Percentiles rank a stretch among this genome's conserved stretches.
Evolutionary conservation across 2,888 invertebrate genomes (phyloP).

Genomic region (Eugnorisma glareosa): DNA sequence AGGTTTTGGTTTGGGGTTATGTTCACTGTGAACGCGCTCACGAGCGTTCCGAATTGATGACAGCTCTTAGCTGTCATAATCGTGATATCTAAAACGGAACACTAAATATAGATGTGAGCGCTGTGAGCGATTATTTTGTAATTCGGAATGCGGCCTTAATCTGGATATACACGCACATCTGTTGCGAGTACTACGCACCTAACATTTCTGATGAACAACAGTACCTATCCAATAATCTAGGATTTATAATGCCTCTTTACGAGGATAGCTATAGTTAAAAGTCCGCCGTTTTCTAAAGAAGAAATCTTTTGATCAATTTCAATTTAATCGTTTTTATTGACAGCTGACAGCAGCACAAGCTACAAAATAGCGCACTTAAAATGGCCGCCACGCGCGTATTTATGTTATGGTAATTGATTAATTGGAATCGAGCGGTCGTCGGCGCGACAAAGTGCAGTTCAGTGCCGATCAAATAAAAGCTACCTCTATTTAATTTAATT

Average conservation of each 20-base stretch:
- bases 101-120: too few relatives aligned
- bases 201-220: background rate
- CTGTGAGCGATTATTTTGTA: too few relatives aligned
- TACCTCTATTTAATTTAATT: conserved; percentile 63
- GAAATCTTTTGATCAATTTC: too few relatives aligned
- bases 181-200: too few relatives aligned
- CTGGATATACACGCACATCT: too few relatives aligned
- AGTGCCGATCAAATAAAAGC: conserved; percentile 66
- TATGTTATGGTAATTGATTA: conserved; percentile 74
- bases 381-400: conserved; percentile 67
- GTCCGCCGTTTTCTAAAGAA: too few relatives aligned
- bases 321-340: conserved; percentile 31
- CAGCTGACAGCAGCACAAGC: conserved; percentile 59
- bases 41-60: too few relatives aligned
- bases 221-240: background rate
- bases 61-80: too few relatives aligned
- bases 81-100: too few relatives aligned
- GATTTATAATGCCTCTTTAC: background rate
- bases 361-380: conserved; percentile 61
- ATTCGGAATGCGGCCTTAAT: too few relatives aligned
- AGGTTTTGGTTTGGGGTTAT: too few relatives aligned
- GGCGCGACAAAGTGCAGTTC: conserved; percentile 71
- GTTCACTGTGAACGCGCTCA: too few relatives aligned
- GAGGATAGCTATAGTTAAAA: background rate
- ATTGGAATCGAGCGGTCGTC: conserved; percentile 72